phyloP scores from a whole-genome alignment of 2,113 vertebrate species.

The Anoura caudifer region DNA sequence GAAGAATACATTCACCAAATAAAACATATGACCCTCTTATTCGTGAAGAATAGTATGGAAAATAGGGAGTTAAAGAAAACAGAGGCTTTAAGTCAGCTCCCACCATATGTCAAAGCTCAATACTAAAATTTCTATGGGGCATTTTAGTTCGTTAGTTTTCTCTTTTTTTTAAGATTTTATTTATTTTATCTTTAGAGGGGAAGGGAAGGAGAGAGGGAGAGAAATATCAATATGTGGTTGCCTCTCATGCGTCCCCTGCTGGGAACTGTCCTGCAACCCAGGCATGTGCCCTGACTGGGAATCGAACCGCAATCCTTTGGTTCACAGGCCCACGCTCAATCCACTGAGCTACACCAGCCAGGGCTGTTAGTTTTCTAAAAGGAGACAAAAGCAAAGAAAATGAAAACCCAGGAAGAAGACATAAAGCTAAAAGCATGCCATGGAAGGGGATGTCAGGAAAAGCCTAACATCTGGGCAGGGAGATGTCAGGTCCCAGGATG shows the following conservation, averaged over 20 bases:
- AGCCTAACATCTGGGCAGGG: neutral
- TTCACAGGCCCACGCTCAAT: too few species aligned
- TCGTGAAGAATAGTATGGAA: neutral
- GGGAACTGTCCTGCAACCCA: too few species aligned
- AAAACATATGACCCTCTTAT: neutral
- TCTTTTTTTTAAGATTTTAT: too few species aligned
- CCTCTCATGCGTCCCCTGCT: too few species aligned
- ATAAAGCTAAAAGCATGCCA: neutral
- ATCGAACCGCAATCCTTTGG: too few species aligned
- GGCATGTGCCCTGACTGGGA: too few species aligned
- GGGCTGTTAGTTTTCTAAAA: slow-evolving; percentile 29
- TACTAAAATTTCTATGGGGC: neutral
- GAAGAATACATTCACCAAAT: neutral
- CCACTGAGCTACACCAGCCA: too few species aligned
- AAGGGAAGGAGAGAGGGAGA: too few species aligned
- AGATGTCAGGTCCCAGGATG: neutral
- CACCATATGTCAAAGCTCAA: neutral
- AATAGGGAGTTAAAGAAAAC: neutral
- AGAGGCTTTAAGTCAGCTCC: neutral
- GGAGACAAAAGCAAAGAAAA: neutral
- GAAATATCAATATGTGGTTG: too few species aligned
- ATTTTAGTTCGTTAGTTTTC: neutral
- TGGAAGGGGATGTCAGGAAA: neutral
- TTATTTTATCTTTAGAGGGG: too few species aligned
- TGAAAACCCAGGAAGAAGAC: neutral